phyloP scores from a whole-genome alignment of 2,797 vertebrate species.

The Gadopsis bispinosus region DNA sequence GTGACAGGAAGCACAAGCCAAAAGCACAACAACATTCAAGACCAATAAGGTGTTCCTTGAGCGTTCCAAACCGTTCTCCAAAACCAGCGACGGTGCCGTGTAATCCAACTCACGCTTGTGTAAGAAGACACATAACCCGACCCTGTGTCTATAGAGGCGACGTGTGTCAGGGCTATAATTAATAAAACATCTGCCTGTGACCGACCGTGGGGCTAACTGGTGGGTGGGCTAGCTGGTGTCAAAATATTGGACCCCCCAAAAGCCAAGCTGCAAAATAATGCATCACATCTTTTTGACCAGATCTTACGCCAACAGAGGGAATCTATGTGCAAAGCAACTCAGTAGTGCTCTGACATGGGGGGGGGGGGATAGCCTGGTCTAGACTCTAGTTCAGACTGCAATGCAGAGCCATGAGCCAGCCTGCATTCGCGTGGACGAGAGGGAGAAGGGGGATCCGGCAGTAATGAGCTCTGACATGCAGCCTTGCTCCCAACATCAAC shows the following conservation, averaged over 20 bases:
- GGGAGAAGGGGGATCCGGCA: constrained; percentile 49
- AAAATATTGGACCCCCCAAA: constrained; percentile 28
- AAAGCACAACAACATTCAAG: constrained; percentile 61
- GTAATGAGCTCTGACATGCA: constrained; percentile 75
- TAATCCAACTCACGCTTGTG: neutral
- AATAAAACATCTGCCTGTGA: constrained; percentile 3
- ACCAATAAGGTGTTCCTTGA: constrained; percentile 53
- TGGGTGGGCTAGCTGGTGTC: constrained; percentile 14
- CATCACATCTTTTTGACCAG: constrained; percentile 34
- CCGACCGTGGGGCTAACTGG: constrained; percentile 7
- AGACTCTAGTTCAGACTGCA: constrained; percentile 77
- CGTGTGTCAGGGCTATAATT: neutral
- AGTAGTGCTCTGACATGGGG: constrained; percentile 43
- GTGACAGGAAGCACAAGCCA: constrained; percentile 72
- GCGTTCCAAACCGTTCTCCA: constrained; percentile 15
- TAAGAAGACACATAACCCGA: neutral
- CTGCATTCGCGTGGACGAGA: constrained; percentile 69
- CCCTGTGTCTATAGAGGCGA: neutral
- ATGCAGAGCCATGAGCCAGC: constrained; percentile 75
- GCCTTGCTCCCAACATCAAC: constrained; percentile 57
- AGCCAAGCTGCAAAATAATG: constrained; percentile 32
- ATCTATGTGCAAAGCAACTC: constrained; percentile 63
- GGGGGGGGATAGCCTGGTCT: constrained; percentile 59
- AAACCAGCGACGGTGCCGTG: neutral
- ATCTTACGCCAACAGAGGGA: constrained; percentile 48